phyloP scores from a whole-genome alignment of 2,888 invertebrate species.

The Anaspis maculata region DNA sequence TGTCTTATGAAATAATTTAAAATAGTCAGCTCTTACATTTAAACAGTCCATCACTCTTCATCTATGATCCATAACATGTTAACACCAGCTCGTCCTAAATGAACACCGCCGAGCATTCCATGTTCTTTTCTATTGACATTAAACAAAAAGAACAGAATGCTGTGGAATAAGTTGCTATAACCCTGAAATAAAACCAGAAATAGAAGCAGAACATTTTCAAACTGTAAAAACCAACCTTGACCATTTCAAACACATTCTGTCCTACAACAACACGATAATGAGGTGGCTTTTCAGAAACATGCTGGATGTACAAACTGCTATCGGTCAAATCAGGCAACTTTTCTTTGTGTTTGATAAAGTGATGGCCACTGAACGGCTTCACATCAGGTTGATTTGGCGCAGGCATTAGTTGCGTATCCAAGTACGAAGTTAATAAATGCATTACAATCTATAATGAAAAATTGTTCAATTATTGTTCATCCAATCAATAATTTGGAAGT shows the following conservation, averaged over 20 bases:
- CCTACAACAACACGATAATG: conserved; percentile 62
- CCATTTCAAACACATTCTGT: conserved; percentile 58
- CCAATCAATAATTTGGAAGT: no score
- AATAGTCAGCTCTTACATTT: no score
- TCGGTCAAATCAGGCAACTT: conserved; percentile 40
- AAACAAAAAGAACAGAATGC: conserved; percentile 72
- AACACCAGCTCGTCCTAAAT: conserved; percentile 70
- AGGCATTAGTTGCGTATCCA: conserved; percentile 73
- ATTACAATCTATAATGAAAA: conserved; percentile 58
- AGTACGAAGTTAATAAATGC: conserved; percentile 76
- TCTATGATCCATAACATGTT: conserved; percentile 77
- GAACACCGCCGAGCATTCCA: conserved; percentile 68
- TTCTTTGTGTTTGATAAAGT: conserved; percentile 43
- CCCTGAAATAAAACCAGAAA: conserved; percentile 56
- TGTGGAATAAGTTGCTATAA: conserved; percentile 82
- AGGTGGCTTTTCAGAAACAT: conserved; percentile 57
- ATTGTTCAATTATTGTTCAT: neutral
- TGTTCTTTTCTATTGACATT: conserved; percentile 64
- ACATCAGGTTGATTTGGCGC: conserved; percentile 57
- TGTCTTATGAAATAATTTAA: no score
- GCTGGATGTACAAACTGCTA: conserved; percentile 53
- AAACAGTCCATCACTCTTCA: no score
- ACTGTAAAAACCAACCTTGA: conserved; percentile 45
- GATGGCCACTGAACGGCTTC: conserved; percentile 53
- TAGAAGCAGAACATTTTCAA: no score